phyloP scores from a whole-genome alignment of 1,140 invertebrate genomes.

The Penaeus chinensis region DNA sequence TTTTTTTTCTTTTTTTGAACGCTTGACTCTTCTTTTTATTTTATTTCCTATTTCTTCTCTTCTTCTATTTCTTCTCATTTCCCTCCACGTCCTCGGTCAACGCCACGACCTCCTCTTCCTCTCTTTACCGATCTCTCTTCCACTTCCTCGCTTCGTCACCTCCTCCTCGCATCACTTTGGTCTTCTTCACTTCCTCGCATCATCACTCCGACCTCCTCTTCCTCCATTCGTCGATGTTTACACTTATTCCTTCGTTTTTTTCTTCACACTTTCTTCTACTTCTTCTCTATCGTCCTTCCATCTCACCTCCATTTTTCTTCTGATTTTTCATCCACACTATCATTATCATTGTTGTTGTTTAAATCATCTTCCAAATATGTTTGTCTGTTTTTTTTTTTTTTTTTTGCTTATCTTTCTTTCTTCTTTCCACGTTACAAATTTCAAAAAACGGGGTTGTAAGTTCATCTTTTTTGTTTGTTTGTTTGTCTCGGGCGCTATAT shows the following conservation, averaged over 20 bases:
- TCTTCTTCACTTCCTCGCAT: not conserved
- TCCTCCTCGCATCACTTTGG: not conserved
- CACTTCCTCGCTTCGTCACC: not conserved
- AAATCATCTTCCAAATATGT: not conserved
- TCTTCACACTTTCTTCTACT: not conserved
- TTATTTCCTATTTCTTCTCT: not conserved
- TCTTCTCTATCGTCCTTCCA: not conserved
- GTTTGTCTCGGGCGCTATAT: constrained; percentile 33
- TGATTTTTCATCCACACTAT: not conserved
- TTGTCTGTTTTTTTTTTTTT: no score
- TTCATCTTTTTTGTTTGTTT: constrained; percentile 24
- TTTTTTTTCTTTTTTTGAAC: not conserved
- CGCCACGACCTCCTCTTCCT: not conserved
- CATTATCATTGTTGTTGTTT: not conserved
- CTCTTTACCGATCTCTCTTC: not conserved
- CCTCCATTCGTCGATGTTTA: not conserved
- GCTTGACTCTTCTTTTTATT: not conserved
- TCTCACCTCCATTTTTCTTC: not conserved
- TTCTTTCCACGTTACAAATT: no score
- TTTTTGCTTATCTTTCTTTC: no score
- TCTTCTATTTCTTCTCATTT: not conserved
- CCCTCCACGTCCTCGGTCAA: no score
- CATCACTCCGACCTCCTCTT: not conserved
- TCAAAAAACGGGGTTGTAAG: no score
- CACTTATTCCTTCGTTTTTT: not conserved